These are phyloP conservation scores for Pterostichus niger DNA, from an alignment of 2,888 invertebrate genomes.

Conservation along the genomic window DNA sequence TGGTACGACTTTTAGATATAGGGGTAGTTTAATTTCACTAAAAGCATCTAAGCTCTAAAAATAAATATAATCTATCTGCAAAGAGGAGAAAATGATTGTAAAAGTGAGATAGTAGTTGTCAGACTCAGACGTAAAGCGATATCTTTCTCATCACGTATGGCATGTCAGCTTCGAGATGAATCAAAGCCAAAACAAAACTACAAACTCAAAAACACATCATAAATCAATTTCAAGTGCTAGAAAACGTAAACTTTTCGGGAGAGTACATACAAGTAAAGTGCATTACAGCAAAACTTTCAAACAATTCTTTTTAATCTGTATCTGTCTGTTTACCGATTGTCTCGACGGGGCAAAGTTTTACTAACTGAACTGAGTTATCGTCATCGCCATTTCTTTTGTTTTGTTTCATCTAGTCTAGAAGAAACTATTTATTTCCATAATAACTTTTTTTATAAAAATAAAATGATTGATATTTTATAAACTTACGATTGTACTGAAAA, in stretches of 20 bases:
- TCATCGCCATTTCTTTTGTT: neutral
- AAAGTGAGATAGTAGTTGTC: conserved; percentile 32
- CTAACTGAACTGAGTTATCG: conserved; percentile 19
- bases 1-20: no score
- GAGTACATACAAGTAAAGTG: conserved; percentile 53
- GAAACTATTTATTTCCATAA: neutral
- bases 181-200: conserved; percentile 44
- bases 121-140: conserved; percentile 13
- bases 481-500: conserved; percentile 4
- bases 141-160: conserved; percentile 52
- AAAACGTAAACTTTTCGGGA: conserved; percentile 42
- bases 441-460: neutral
- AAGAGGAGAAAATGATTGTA: conserved; percentile 39
- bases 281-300: conserved; percentile 47
- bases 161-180: conserved; percentile 37
- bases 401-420: neutral
- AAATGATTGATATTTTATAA: conserved; percentile 22
- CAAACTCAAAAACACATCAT: conserved; percentile 55
- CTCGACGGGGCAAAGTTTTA: conserved; percentile 22
- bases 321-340: conserved; percentile 51
- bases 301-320: conserved; percentile 54
- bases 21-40: conserved; percentile 31
- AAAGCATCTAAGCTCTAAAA: conserved; percentile 43
- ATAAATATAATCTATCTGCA: conserved; percentile 27
- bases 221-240: conserved; percentile 54